These are phyloP conservation scores for Montipora capricornis DNA, from an alignment of 64 coral and sea anemone species.

Conservation along the genomic window DNA sequence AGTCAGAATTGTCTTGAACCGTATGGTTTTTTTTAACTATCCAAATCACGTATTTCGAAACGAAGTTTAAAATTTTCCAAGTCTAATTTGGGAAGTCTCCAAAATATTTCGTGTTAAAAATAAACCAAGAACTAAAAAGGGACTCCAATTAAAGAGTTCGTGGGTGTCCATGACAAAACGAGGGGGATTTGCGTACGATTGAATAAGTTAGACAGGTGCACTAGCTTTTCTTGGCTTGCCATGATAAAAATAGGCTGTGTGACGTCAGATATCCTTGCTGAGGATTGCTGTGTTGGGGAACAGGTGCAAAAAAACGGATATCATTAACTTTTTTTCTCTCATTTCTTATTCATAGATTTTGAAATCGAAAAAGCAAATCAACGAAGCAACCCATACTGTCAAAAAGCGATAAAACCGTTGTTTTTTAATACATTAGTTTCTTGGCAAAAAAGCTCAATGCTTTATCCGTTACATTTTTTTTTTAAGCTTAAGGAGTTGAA, in stretches of 20 bases:
- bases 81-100: constrained; percentile 50
- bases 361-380: constrained; percentile 6
- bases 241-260: constrained; percentile 42
- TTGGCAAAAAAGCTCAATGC: too few species aligned
- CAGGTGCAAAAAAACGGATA: constrained; percentile 37
- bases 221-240: constrained; percentile 21
- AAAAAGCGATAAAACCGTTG: neutral
- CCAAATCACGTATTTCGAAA: neutral
- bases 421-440: neutral
- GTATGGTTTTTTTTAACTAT: neutral
- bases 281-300: constrained; percentile 15
- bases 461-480: neutral
- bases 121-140: constrained; percentile 41
- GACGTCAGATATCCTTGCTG: constrained; percentile 44
- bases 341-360: constrained; percentile 57
- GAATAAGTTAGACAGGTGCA: constrained; percentile 26
- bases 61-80: neutral
- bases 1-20: neutral
- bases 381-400: neutral
- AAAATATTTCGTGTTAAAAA: constrained; percentile 58
- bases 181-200: constrained; percentile 35
- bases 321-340: constrained; percentile 10
- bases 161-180: constrained; percentile 49
- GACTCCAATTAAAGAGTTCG: constrained; percentile 34
- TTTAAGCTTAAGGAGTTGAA: neutral